Evolutionary conservation across 2,113 vertebrate genomes (phyloP).

Genomic region (human (Homo sapiens)): GRCh38 chr2:10518501-10519000

Average conservation of each 20-base stretch:
- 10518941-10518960: neutral
- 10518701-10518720: no score
- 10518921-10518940: neutral
- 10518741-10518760: neutral
- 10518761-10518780: no score
- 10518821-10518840: neutral
- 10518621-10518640: no score
- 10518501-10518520: no score
- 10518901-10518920: neutral
- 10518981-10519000: neutral
- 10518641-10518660: neutral
- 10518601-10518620: no score
- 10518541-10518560: no score
- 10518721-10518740: no score
- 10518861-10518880: neutral
- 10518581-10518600: no score
- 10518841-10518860: neutral
- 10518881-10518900: neutral
- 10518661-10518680: no score
- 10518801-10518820: neutral
- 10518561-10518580: neutral
- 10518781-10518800: neutral
- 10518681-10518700: no score
- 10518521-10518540: no score
- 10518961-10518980: neutral